These are phyloP conservation scores for Gonatopus flavifemur DNA, from an alignment of 1,140 invertebrate species.

Conservation along the genomic window DNA sequence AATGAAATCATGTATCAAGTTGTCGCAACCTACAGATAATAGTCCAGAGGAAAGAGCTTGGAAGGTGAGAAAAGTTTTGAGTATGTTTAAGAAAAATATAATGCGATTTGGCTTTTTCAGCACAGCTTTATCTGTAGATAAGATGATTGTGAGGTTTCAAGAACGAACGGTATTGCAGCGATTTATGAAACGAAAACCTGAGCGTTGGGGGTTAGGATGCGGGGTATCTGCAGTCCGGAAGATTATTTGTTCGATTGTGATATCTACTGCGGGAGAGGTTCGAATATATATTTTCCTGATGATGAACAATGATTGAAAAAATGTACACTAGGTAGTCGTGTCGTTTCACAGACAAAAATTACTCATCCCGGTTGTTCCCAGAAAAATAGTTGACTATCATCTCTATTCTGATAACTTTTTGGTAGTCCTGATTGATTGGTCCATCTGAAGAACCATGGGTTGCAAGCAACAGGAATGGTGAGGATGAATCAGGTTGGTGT, in stretches of 20 bases:
- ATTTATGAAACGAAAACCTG: conserved; percentile 13
- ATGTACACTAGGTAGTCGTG: neutral
- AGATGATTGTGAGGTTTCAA: no score
- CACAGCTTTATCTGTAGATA: conserved; percentile 12
- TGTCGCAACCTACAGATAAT: conserved; percentile 3
- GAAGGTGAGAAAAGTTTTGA: no score
- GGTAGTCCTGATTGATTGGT: conserved; percentile 10
- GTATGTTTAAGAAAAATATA: conserved; percentile 15
- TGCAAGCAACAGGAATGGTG: conserved; percentile 5
- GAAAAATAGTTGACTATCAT: conserved; percentile 9
- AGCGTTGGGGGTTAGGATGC: conserved; percentile 13
- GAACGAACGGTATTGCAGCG: conserved; percentile 4
- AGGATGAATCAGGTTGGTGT: neutral
- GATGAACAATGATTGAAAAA: neutral
- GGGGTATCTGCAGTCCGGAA: conserved; percentile 3
- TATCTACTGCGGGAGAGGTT: conserved; percentile 2
- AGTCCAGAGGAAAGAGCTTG: conserved; percentile 6
- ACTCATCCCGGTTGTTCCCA: neutral
- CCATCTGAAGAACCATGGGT: conserved; percentile 2
- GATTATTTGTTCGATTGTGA: conserved; percentile 11
- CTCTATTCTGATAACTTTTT: no score
- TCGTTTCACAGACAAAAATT: neutral
- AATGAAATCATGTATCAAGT: conserved; percentile 15
- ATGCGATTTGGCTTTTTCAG: no score
- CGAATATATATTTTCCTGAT: neutral